phyloP scores from a whole-genome alignment of 2,797 vertebrate species.

The Gouania willdenowi region DNA sequence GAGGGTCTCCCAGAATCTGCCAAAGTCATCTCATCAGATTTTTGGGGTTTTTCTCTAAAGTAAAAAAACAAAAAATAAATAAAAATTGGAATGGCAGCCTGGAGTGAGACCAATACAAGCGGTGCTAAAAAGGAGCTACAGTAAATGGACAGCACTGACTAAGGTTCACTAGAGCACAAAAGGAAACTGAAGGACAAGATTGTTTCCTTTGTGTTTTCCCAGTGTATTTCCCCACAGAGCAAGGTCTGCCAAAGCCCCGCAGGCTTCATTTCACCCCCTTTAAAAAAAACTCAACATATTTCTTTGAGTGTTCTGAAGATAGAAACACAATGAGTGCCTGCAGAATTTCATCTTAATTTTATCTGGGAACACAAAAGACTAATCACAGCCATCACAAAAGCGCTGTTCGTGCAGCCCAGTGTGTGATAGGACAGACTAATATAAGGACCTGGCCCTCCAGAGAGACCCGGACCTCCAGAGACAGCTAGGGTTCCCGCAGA shows the following conservation, averaged over 20 bases:
- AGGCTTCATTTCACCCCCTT: slow-evolving; percentile 77
- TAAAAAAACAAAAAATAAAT: slow-evolving; percentile 38
- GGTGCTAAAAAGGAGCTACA: slow-evolving; percentile 61
- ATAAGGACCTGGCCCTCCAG: slow-evolving; percentile 60
- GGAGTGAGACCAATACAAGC: slow-evolving; percentile 58
- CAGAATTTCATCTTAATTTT: slow-evolving; percentile 81
- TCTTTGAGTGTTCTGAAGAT: slow-evolving; percentile 73
- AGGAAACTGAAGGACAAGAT: slow-evolving; percentile 75
- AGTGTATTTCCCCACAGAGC: slow-evolving; percentile 76
- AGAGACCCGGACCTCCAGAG: slow-evolving; percentile 56
- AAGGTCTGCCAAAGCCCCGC: slow-evolving; percentile 64
- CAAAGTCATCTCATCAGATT: slow-evolving; percentile 72
- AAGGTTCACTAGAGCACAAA: slow-evolving; percentile 73
- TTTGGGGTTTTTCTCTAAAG: slow-evolving; percentile 67
- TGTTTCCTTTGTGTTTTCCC: slow-evolving; percentile 70
- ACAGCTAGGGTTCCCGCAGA: too few relatives aligned
- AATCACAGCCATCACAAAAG: slow-evolving; percentile 79
- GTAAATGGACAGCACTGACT: slow-evolving; percentile 67
- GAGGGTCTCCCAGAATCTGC: slow-evolving; percentile 67
- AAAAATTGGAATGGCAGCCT: slow-evolving; percentile 46
- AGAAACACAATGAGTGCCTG: slow-evolving; percentile 75
- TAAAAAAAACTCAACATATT: slow-evolving; percentile 72
- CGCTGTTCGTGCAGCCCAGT: slow-evolving; percentile 55
- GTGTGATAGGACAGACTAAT: slow-evolving; percentile 65
- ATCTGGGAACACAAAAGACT: slow-evolving; percentile 80